phyloP scores from a whole-genome alignment of 2,888 invertebrate genomes.

The Prosopocoilus inquinatus region DNA sequence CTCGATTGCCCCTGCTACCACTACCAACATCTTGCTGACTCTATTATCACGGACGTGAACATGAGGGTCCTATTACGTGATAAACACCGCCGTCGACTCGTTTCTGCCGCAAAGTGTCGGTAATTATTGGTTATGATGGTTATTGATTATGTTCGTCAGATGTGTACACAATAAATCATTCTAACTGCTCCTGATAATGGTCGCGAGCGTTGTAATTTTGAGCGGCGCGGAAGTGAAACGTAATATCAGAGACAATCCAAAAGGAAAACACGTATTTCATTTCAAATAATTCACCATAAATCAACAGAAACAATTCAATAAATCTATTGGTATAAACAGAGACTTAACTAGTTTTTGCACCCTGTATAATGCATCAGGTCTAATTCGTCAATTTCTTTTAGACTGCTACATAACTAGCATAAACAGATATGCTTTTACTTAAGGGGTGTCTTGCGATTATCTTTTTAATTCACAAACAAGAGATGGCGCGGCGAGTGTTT shows the following conservation, averaged over 20 bases:
- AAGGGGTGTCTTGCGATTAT: too few relatives aligned
- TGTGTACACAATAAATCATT: conserved; percentile 1
- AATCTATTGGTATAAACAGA: too few relatives aligned
- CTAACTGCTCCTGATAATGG: neutral
- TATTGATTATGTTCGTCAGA: neutral
- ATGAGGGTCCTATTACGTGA: neutral
- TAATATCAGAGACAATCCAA: neutral
- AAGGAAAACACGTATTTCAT: neutral
- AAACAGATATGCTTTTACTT: too few relatives aligned
- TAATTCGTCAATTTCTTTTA: too few relatives aligned
- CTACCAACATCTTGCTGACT: neutral
- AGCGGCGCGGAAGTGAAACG: neutral
- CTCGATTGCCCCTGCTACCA: conserved; percentile 8
- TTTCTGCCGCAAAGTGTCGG: neutral
- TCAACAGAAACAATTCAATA: too few relatives aligned
- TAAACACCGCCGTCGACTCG: neutral
- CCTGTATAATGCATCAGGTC: too few relatives aligned
- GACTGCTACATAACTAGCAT: too few relatives aligned
- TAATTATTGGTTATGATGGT: neutral
- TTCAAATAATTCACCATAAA: neutral
- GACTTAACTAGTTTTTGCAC: too few relatives aligned
- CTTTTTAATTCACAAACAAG: too few relatives aligned
- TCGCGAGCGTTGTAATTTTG: neutral
- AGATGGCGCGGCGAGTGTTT: too few relatives aligned
- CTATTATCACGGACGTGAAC: neutral